Evolutionary conservation across 2,888 invertebrate genomes (phyloP).

Genomic region (Caenorhabditis sp.): DNA sequence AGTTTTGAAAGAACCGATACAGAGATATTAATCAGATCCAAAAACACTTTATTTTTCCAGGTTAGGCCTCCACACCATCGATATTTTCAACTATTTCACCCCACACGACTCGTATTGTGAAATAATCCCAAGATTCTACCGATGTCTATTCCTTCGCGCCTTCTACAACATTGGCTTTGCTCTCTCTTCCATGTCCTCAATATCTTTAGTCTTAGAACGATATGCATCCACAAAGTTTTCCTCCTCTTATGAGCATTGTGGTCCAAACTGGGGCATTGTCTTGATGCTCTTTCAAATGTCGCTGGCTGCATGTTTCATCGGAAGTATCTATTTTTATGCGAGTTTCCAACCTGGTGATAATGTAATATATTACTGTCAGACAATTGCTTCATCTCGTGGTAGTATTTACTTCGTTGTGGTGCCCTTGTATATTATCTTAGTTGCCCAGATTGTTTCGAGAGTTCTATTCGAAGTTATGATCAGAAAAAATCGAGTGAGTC

Average conservation of each 20-base stretch:
- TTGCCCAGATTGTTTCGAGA: slow-evolving; percentile 10
- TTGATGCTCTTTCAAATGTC: slow-evolving; percentile 8
- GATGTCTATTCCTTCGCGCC: slow-evolving; percentile 12
- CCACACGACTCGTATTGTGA: not conserved
- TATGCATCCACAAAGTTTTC: slow-evolving; percentile 2
- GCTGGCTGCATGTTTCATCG: slow-evolving; percentile 6
- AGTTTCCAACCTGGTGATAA: slow-evolving; percentile 9
- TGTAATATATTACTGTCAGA: slow-evolving; percentile 21
- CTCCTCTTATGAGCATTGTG: slow-evolving; percentile 13
- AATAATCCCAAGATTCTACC: slow-evolving; percentile 20
- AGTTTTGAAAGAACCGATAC: too few relatives aligned
- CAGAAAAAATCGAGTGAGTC: slow-evolving; percentile 12
- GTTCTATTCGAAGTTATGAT: slow-evolving; percentile 13
- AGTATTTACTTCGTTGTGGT: slow-evolving; percentile 12
- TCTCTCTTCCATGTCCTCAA: slow-evolving; percentile 22
- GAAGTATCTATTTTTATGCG: slow-evolving; percentile 19
- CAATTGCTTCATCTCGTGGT: slow-evolving; percentile 12
- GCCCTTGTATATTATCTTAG: slow-evolving; percentile 14
- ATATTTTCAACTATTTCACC: slow-evolving; percentile 10
- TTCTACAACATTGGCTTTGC: slow-evolving; percentile 23
- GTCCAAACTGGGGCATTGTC: not conserved
- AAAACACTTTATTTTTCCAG: not conserved
- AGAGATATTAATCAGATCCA: too few relatives aligned
- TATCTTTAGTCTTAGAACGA: slow-evolving; percentile 16
- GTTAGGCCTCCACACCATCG: slow-evolving; percentile 8